Evolutionary conservation across 2,113 vertebrate genomes (phyloP).

Genomic region (Perccottus glenii): DNA sequence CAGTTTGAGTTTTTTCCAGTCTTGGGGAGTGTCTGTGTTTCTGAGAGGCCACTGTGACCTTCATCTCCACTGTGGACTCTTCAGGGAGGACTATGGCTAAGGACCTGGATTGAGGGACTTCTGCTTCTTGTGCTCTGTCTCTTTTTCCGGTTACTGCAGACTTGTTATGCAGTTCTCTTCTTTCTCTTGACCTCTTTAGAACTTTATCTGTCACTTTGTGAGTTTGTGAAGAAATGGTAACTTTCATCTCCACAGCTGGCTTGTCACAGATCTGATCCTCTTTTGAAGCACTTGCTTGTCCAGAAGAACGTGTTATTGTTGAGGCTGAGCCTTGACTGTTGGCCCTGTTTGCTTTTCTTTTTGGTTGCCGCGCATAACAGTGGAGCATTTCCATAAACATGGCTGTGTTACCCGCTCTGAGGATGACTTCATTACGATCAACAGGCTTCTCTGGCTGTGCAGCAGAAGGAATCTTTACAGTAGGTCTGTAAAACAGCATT

Average conservation of each 20-base stretch:
- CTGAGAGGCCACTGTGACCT: neutral
- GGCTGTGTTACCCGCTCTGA: slow-evolving; percentile 51
- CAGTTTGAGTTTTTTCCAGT: slow-evolving; percentile 16
- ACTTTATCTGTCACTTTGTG: neutral
- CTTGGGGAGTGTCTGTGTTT: slow-evolving; percentile 1
- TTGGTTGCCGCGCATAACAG: slow-evolving; percentile 66
- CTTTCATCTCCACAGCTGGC: slow-evolving; percentile 22
- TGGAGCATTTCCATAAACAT: slow-evolving; percentile 70
- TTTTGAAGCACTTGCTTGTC: slow-evolving; percentile 53
- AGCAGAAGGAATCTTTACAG: slow-evolving; percentile 41
- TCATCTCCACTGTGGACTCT: slow-evolving; percentile 6
- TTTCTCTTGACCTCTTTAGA: neutral
- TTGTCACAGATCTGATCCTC: slow-evolving; percentile 21
- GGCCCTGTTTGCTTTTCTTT: slow-evolving; percentile 50
- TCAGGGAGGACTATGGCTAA: slow-evolving; percentile 5
- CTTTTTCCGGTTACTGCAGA: neutral
- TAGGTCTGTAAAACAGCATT: slow-evolving; percentile 60
- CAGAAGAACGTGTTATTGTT: slow-evolving; percentile 61
- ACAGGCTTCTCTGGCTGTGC: slow-evolving; percentile 26
- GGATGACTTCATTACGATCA: slow-evolving; percentile 61
- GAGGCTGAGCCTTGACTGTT: slow-evolving; percentile 49
- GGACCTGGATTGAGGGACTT: neutral
- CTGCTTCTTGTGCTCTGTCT: slow-evolving; percentile 10
- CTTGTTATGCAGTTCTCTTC: neutral
- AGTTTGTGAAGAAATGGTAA: slow-evolving; percentile 1